Conservation (phyloP, 2,113 vertebrate species). For the Megaleporinus macrocephalus region DNA sequence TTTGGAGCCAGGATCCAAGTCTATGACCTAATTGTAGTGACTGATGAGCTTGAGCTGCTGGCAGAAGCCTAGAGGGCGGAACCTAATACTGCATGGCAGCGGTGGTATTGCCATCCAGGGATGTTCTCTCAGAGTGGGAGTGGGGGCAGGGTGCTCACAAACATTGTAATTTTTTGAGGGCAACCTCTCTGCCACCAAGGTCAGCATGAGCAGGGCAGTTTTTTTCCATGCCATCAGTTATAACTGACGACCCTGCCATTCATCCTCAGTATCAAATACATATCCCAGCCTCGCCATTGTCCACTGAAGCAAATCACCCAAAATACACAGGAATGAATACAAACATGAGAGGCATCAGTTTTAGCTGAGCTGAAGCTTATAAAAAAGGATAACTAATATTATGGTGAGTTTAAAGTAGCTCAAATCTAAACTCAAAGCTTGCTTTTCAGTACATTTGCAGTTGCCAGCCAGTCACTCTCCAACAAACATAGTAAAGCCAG, state of each 20-base stretch:
- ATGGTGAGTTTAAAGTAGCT: not conserved
- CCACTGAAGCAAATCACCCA: not conserved
- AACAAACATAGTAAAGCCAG: not conserved
- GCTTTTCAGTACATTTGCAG: not conserved
- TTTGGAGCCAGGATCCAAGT: constrained; percentile 66
- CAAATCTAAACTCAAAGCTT: not conserved
- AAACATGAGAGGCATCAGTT: not conserved
- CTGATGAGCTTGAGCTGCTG: constrained; percentile 73
- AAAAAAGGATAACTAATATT: not conserved
- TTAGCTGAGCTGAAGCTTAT: not conserved
- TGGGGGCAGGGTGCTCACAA: constrained; percentile 60
- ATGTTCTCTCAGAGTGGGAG: constrained; percentile 34
- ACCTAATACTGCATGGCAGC: constrained; percentile 63
- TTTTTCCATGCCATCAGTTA: constrained; percentile 46
- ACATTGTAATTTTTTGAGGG: constrained; percentile 74
- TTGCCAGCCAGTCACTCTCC: not conserved
- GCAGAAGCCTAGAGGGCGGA: constrained; percentile 68
- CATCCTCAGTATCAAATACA: constrained; percentile 23
- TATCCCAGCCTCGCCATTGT: not conserved
- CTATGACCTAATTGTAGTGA: constrained; percentile 79
- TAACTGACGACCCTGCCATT: constrained; percentile 20
- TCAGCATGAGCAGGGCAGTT: constrained; percentile 61
- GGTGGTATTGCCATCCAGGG: constrained; percentile 52
- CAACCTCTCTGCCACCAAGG: constrained; percentile 68
- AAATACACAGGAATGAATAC: not conserved